A percentile compares a stretch with the other conserved stretches of the same genome.
These are phyloP conservation scores for Norana najaformis DNA, from an alignment of 2,888 invertebrate species.

Conservation along the genomic window DNA sequence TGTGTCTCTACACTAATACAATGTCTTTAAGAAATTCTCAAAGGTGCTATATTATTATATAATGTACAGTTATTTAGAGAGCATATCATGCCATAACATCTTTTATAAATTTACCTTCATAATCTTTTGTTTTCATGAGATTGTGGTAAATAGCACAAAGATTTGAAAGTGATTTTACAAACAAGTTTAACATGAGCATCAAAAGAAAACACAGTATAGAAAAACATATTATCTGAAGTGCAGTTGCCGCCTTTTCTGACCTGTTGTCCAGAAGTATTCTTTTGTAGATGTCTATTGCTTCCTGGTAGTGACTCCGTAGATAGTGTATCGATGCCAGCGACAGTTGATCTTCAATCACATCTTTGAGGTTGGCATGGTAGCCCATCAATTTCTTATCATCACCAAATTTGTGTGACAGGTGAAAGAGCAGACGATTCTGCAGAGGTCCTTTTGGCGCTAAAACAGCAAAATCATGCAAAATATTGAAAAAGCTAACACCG, in stretches of 20 bases:
- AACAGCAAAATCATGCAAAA: constrained; percentile 27
- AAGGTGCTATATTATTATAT: not conserved
- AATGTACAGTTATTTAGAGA: too few species aligned
- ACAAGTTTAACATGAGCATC: too few species aligned
- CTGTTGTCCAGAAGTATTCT: constrained; percentile 86
- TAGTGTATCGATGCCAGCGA: constrained; percentile 95
- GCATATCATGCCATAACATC: too few species aligned
- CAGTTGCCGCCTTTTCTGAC: constrained; percentile 64
- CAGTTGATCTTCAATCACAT: constrained; percentile 89
- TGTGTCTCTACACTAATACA: not conserved
- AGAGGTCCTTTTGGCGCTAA: constrained; percentile 66
- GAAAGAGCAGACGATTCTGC: constrained; percentile 83
- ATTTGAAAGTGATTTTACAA: too few species aligned
- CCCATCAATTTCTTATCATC: constrained; percentile 84
- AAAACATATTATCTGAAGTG: not conserved
- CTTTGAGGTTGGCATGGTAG: constrained; percentile 78
- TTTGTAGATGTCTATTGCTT: constrained; percentile 97
- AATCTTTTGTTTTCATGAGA: too few species aligned
- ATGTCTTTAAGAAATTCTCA: not conserved
- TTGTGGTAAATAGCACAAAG: too few species aligned
- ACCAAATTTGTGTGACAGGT: constrained; percentile 87
- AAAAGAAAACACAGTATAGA: too few species aligned
- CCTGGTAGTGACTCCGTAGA: constrained; percentile 92
- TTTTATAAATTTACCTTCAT: too few species aligned
- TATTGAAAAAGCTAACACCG: not conserved